Evolutionary conservation across 2,113 vertebrate genomes (phyloP), one percentile per base, ranked within the genome.

Genomic region (Toxostoma redivivum): DNA sequence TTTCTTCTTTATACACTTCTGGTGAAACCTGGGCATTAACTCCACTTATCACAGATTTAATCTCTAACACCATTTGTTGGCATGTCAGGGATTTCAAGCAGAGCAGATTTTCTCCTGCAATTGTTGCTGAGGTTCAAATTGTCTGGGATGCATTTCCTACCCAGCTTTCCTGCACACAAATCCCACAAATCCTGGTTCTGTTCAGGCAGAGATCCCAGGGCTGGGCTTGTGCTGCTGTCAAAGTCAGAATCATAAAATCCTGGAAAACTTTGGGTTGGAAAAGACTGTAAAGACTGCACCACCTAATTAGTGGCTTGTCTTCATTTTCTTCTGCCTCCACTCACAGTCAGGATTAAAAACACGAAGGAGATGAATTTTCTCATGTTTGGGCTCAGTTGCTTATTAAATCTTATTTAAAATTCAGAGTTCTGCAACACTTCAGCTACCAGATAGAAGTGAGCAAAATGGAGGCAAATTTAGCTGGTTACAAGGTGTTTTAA

Each of bases 161-260:
- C 54, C 37, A 2, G 44, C 44, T 65, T 92, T 83, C 42, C 28
- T 23, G 27, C 16, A 15, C 12, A 28, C 28, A 57, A 42, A 70
- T 16, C 40, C 28, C 12, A 28, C 28, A 57, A 42, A 70, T 16
- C 40, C 28, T 30, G 17, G n/a, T 7, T n/a, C 47, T 40, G 8
- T 22, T 42, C 60, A 27, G 81, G 77, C 83, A 71, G 69, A 35
- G 6, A 10, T 15, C 35, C 7, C 48, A 76, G 61, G 20, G 5
- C n/a, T 64, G 35, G 24, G 57, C 5, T 6, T 82, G 7, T 53
- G 8, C 57, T 56, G n/a, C 18, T 82, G n/a, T 4, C 78, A 56
- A 44, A 51, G 13, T 0, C 24, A 9, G 35, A 22, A 44, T 20
- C 22, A 44, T 3, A 6, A 40, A 81, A 60, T 22, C 0, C 0